Conservation (phyloP, 1,140 invertebrate species). For the Euura lappo region DNA sequence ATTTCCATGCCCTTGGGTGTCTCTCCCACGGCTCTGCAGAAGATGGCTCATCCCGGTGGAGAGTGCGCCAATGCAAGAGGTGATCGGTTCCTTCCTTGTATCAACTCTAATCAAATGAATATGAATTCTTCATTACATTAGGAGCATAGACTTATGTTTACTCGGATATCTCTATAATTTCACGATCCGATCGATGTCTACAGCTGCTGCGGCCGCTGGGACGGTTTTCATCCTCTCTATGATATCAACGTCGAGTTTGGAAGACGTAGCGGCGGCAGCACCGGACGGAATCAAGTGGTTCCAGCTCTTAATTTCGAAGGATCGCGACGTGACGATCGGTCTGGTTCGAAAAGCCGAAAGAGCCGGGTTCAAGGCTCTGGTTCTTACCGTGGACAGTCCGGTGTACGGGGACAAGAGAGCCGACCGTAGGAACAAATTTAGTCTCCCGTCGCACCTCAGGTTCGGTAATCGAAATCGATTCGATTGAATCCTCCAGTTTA, state of each 20-base stretch:
- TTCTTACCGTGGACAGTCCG: constrained; percentile 90
- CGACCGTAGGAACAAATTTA: constrained; percentile 86
- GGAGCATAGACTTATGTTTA: too few relatives aligned
- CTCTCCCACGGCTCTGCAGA: constrained; percentile 92
- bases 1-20: constrained; percentile 86
- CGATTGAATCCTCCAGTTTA: neutral
- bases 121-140: too few relatives aligned
- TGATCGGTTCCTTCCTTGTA: constrained; percentile 55
- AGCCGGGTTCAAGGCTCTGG: constrained; percentile 87
- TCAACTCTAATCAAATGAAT: too few relatives aligned
- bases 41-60: constrained; percentile 89
- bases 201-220: constrained; percentile 76
- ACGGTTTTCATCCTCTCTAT: constrained; percentile 87
- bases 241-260: constrained; percentile 84
- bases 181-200: neutral
- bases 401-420: constrained; percentile 80
- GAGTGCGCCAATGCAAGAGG: constrained; percentile 86
- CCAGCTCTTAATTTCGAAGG: constrained; percentile 88
- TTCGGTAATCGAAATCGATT: constrained; percentile 45
- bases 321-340: constrained; percentile 76
- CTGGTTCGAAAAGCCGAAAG: constrained; percentile 82
- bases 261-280: constrained; percentile 82
- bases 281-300: constrained; percentile 85
- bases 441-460: constrained; percentile 81
- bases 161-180: neutral